Conservation (phyloP, 2,888 invertebrate genomes). For the Agonum fuliginosum region DNA sequence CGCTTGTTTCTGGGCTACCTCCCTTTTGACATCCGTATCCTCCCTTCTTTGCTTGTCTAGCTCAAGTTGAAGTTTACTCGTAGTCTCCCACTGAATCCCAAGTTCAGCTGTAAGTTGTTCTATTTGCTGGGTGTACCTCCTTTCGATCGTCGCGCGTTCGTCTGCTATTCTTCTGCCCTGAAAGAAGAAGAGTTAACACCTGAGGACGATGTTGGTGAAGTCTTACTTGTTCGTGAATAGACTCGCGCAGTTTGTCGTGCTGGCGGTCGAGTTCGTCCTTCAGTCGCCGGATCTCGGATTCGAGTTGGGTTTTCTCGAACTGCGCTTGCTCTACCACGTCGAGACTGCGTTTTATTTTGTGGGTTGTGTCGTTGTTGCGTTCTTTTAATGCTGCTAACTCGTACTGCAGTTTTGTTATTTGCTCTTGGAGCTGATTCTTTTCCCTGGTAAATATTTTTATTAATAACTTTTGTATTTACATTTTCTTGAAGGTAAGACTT, state of each 20-base stretch:
- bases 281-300: slow-evolving; percentile 83
- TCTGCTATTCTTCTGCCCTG: slow-evolving; percentile 79
- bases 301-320: slow-evolving; percentile 85
- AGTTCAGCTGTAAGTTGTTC: slow-evolving; percentile 88
- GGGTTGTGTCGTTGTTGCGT: slow-evolving; percentile 77
- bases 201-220: too few species aligned
- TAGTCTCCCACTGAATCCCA: slow-evolving; percentile 87
- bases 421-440: slow-evolving; percentile 81
- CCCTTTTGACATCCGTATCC: slow-evolving; percentile 85
- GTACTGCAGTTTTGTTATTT: slow-evolving; percentile 80
- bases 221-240: slow-evolving; percentile 82
- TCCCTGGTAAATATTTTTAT: slow-evolving; percentile 73
- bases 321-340: slow-evolving; percentile 86
- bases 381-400: slow-evolving; percentile 80
- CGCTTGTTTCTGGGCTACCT: slow-evolving; percentile 83
- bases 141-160: slow-evolving; percentile 83
- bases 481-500: too few species aligned
- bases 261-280: slow-evolving; percentile 87
- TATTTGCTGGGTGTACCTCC: slow-evolving; percentile 82
- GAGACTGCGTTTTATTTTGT: slow-evolving; percentile 80
- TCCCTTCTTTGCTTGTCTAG: slow-evolving; percentile 86
- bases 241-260: slow-evolving; percentile 83
- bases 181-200: too few species aligned
- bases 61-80: slow-evolving; percentile 85
- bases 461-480: background rate